These are phyloP conservation scores for Misgurnus mizolepis DNA, from an alignment of 2,113 vertebrate species.

Conservation along the genomic window DNA sequence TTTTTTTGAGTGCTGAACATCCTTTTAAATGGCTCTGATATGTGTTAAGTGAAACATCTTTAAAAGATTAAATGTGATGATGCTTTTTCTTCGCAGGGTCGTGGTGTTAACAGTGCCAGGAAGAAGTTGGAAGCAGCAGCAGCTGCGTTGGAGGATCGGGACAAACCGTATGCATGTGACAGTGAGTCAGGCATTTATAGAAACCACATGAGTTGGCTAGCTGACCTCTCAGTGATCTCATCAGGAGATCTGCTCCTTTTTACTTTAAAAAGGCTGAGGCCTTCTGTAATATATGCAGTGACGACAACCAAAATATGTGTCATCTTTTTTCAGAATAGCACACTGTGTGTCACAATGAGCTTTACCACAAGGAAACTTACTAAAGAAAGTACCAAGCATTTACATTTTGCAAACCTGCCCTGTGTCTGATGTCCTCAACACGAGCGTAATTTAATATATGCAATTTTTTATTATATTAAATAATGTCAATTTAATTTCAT, in stretches of 20 bases:
- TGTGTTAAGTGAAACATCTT: not conserved
- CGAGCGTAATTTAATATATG: not conserved
- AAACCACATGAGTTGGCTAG: slow-evolving; percentile 23
- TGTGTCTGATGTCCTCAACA: not conserved
- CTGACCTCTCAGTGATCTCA: slow-evolving; percentile 20
- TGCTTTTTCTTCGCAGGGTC: slow-evolving; percentile 73
- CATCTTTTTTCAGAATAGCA: not conserved
- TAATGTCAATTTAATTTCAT: not conserved
- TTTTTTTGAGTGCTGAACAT: not conserved
- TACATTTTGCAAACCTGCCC: not conserved
- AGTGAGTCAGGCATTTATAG: slow-evolving; percentile 81
- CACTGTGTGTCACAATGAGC: not conserved
- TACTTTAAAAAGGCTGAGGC: slow-evolving; percentile 16
- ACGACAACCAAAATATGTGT: not conserved
- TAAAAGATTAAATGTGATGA: not conserved
- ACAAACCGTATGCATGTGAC: slow-evolving; percentile 96
- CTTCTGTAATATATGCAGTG: not conserved
- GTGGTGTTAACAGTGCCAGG: slow-evolving; percentile 82
- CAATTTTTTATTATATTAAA: not conserved
- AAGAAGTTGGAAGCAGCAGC: slow-evolving; percentile 90
- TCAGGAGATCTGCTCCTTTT: slow-evolving; percentile 20
- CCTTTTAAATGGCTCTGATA: no score
- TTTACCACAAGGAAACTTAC: not conserved
- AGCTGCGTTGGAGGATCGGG: slow-evolving; percentile 84
- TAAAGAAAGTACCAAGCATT: not conserved